Base-by-base conservation (phyloP, 2,113 vertebrate genomes). In the Oplegnathus fasciatus region DNA sequence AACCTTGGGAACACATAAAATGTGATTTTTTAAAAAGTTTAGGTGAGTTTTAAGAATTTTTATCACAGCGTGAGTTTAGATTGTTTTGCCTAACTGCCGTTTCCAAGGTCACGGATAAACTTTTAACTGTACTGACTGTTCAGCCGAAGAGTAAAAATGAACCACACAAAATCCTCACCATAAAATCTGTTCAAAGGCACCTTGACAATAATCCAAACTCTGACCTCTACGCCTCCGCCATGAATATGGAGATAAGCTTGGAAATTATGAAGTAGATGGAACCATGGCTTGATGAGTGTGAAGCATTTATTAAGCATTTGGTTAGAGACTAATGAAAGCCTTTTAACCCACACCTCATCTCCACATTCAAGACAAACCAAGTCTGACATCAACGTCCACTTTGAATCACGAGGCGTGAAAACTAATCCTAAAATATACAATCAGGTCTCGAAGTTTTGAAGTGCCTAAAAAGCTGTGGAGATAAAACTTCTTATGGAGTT, bases 301-400 rank as follows among this genome's bases (percentile, higher is more conserved):
- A 89, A 30, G 42, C 40, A 42, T 81, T 84, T 80, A 80, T 89
- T 66, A 84, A 83, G 71, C 81, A 9, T 70, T 85, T 68, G 40
- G 46, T 84, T 79, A 26, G 80, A 57, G 69, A 67, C 82, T 91
- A 91, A 92, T 93, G 80, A 88, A 82, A 82, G 26, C 71, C 68
- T 65, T 84, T 90, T 79, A 82, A 87, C 91, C 91, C 77, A 73
- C 78, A 54, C 20, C 75, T 74, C 78, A 65, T 89, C 82, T 83
- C 37, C 58, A 37, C 61, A 6, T 48, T 62, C 60, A 46, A 57
- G 78, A 76, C 80, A 74, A 84, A 89, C 78, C 48, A 75, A 48
- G 26, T 68, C 15, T 69, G 86, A 90, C 84, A 84, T 72, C 11
- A 34, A 52, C 9, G 15, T 67, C 76, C 83, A 88, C 74, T 64